Evolutionary conservation across 2,888 invertebrate species (phyloP), one percentile per base, ranked within the genome.

Genomic region (Perithous albicinctus): DNA sequence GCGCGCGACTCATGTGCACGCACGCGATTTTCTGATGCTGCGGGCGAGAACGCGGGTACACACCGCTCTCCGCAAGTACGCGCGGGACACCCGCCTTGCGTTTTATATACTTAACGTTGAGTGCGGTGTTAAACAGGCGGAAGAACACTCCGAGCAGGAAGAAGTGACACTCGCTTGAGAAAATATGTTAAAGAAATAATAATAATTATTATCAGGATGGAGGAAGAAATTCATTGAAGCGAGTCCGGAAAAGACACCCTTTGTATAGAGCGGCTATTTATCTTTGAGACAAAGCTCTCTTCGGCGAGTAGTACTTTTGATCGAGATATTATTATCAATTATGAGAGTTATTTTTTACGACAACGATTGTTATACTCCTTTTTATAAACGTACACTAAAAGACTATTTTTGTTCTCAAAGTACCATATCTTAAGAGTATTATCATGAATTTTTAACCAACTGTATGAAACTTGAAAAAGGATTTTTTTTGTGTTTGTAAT

Each of bases 1-100:
- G 54, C 32, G 43, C 66, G 20, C 51, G 72, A 46, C 48, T 7
- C 77, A 46, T 69, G 64, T 74, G 51, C 66, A 66, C 72, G 41
- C 78, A 59, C 72, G 63, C 69, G 72, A 54, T 82, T 75, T 67
- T 18, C 59, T n/a, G 74, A 82, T 64, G 78, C 74, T 70, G 59
- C 70, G 66, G 64, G 43, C 54, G 67, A 56, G 29, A 56, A 63
- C 54, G 26, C 29, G 67, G 73, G 56, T 38, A 59, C 51, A n/a
- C n/a, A 76, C 7, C 12, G 4, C 15, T 69, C 74, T 75, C 43
- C 70, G 70, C 61, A 64, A n/a, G 38, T 26, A 48, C 48, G 18
- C 66, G 54, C 56, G 59, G 32, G 73, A 51, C n/a, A n/a, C 32
- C 38, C 61, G 41, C 41, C 38, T 35, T 20, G 64, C 41, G n/a